These are phyloP conservation scores for Drosophila pseudoananassae DNA, from an alignment of 1,140 invertebrate species.

Conservation along the genomic window DNA sequence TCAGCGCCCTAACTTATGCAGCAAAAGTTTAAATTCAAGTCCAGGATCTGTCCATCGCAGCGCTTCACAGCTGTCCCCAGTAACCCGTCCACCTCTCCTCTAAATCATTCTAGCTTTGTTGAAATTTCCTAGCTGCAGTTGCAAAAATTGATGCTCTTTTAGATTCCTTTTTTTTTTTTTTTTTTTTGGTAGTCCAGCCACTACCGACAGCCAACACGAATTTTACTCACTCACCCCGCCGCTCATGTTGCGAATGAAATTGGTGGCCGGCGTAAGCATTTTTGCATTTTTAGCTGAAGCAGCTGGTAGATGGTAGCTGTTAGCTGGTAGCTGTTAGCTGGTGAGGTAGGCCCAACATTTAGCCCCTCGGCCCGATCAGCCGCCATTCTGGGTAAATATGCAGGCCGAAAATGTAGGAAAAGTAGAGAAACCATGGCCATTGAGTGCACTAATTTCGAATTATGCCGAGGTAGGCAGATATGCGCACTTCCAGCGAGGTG, in stretches of 20 bases:
- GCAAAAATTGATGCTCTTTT: constrained; percentile 66
- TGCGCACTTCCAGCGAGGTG: constrained; percentile 37
- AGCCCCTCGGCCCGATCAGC: not conserved
- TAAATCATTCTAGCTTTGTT: constrained; percentile 11
- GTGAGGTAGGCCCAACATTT: constrained; percentile 31
- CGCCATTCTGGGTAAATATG: constrained; percentile 65
- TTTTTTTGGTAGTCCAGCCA: constrained; percentile 16
- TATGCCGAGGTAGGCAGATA: constrained; percentile 77
- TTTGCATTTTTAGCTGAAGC: constrained; percentile 68
- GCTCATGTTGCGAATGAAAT: constrained; percentile 28
- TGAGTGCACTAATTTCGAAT: constrained; percentile 82
- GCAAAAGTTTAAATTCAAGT: constrained; percentile 43
- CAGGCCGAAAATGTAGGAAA: constrained; percentile 50
- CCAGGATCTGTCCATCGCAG: constrained; percentile 35
- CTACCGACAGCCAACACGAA: constrained; percentile 9
- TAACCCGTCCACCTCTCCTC: constrained; percentile 1
- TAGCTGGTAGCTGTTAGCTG: not conserved
- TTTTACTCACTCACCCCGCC: not conserved
- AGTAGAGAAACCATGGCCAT: constrained; percentile 70
- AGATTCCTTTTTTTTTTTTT: not conserved
- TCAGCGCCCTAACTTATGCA: constrained; percentile 60
- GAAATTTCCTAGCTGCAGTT: constrained; percentile 58
- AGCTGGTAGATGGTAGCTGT: constrained; percentile 16
- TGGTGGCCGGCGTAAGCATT: constrained; percentile 60
- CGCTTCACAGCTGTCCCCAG: constrained; percentile 20